Conservation (phyloP, 2,888 invertebrate species). For the Deilephila porcellus region DNA sequence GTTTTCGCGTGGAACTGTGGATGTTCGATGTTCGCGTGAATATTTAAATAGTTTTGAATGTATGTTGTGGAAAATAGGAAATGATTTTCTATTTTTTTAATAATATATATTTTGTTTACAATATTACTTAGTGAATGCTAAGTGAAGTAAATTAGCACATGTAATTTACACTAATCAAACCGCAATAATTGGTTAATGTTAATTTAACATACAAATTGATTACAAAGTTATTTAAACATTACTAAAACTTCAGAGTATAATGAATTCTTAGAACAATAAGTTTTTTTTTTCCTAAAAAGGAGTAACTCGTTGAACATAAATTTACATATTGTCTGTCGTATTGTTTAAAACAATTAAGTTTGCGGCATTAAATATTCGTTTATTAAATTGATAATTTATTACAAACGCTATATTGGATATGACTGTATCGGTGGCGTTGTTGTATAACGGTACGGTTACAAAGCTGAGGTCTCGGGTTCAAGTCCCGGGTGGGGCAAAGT, state of each 20-base stretch:
- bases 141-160: too few species aligned
- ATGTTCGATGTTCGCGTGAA: neutral
- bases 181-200: too few species aligned
- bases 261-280: constrained; percentile 6
- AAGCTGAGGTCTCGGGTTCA: too few species aligned
- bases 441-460: too few species aligned
- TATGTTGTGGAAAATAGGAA: neutral
- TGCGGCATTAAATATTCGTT: too few species aligned
- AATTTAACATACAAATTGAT: neutral
- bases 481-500: too few species aligned
- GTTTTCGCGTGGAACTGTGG: neutral
- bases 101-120: neutral
- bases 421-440: too few species aligned
- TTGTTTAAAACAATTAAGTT: neutral
- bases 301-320: constrained; percentile 3
- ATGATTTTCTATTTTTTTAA: neutral
- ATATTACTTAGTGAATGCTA: neutral
- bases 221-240: neutral
- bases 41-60: neutral
- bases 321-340: neutral
- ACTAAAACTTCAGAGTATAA: neutral
- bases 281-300: neutral
- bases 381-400: too few species aligned
- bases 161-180: too few species aligned
- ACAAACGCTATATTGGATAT: too few species aligned